Evolutionary conservation across 2,888 invertebrate genomes (phyloP).

Genomic region (Pelosia muscerda): DNA sequence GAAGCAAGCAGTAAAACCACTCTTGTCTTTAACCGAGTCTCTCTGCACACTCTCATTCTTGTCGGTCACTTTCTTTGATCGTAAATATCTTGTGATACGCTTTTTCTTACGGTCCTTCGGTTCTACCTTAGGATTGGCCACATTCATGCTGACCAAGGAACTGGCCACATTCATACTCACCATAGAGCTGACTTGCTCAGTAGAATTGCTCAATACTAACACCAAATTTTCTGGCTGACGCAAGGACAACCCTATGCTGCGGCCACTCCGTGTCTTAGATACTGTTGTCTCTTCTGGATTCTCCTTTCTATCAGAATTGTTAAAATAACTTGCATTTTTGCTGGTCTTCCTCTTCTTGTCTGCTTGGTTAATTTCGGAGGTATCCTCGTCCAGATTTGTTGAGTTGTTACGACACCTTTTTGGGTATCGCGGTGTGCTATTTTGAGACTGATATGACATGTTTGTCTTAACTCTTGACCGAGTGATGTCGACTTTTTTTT

Average conservation of each 20-base stretch:
- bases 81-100: slow-evolving; percentile 50
- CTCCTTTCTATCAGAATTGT: slow-evolving; percentile 69
- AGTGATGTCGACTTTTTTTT: slow-evolving; percentile 27
- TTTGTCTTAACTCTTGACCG: slow-evolving; percentile 53
- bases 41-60: slow-evolving; percentile 58
- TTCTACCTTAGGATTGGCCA: slow-evolving; percentile 54
- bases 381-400: slow-evolving; percentile 26
- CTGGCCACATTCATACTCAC: slow-evolving; percentile 72
- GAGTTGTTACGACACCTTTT: slow-evolving; percentile 62
- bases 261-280: slow-evolving; percentile 73
- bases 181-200: slow-evolving; percentile 69
- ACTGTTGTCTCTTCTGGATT: slow-evolving; percentile 63
- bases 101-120: slow-evolving; percentile 51
- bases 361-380: slow-evolving; percentile 26
- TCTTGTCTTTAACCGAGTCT: slow-evolving; percentile 72
- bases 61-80: slow-evolving; percentile 56
- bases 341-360: slow-evolving; percentile 52
- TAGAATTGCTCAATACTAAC: slow-evolving; percentile 67
- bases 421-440: slow-evolving; percentile 72
- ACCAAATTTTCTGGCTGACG: slow-evolving; percentile 69
- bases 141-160: slow-evolving; percentile 65
- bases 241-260: slow-evolving; percentile 61
- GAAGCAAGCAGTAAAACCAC: slow-evolving; percentile 79
- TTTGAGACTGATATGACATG: slow-evolving; percentile 69
- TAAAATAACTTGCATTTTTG: slow-evolving; percentile 59